A percentile compares a stretch with the other conserved stretches of the same genome.
Conservation (phyloP, 1,140 invertebrate species). For the Drosophila chauvacae region DNA sequence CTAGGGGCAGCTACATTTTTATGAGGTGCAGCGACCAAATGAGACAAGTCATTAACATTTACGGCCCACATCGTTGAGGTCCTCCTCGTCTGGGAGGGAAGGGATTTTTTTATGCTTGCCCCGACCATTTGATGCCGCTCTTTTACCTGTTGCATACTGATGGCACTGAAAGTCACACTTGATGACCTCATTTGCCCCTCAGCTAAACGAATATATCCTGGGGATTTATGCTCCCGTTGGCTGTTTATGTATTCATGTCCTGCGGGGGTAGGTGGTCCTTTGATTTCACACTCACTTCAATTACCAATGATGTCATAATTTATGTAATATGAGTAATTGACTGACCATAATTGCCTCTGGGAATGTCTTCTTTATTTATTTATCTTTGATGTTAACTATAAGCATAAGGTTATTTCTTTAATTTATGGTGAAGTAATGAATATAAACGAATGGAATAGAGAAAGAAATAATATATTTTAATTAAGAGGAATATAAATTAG, state of each 20-base stretch:
- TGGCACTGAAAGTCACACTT: conserved; percentile 39
- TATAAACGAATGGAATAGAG: neutral
- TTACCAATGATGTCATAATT: conserved; percentile 44
- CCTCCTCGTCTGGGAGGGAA: neutral
- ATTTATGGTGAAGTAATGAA: conserved; percentile 4
- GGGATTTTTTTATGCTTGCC: conserved; percentile 3
- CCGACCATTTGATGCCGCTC: neutral
- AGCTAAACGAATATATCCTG: conserved; percentile 15
- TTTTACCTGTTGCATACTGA: conserved; percentile 60
- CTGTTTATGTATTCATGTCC: conserved; percentile 58
- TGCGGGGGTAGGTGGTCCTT: conserved; percentile 16
- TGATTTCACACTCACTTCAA: conserved; percentile 21
- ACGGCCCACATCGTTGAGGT: conserved; percentile 61
- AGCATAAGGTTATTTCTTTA: neutral
- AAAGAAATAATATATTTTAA: neutral
- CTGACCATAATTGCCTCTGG: conserved; percentile 13
- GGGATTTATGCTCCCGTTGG: conserved; percentile 29
- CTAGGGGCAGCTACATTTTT: conserved; percentile 44
- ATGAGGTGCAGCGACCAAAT: conserved; percentile 48
- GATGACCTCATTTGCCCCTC: conserved; percentile 44
- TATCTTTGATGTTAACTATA: conserved; percentile 1
- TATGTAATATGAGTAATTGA: conserved; percentile 51
- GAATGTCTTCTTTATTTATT: neutral
- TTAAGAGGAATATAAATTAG: neutral
- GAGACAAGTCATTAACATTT: conserved; percentile 68